Conservation (phyloP, 1,140 invertebrate genomes). For the Drosophila burlai region DNA sequence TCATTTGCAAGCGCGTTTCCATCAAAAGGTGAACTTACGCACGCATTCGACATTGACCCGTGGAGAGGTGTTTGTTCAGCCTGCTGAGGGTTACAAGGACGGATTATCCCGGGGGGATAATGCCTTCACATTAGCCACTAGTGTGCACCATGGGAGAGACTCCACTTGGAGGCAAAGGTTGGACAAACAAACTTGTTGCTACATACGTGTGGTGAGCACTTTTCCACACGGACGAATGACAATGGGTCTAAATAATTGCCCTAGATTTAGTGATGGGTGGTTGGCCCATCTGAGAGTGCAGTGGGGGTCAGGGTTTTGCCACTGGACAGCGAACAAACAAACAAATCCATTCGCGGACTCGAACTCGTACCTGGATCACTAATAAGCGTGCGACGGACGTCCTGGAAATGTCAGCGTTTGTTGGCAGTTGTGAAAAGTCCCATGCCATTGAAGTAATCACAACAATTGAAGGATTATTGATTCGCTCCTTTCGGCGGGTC, state of each 20-base stretch:
- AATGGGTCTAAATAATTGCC: constrained; percentile 46
- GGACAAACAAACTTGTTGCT: constrained; percentile 44
- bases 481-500: constrained; percentile 40
- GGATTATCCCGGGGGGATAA: too few relatives aligned
- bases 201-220: constrained; percentile 16
- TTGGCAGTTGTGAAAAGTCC: constrained; percentile 78
- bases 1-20: constrained; percentile 46
- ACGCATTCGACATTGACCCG: constrained; percentile 45
- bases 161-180: constrained; percentile 26
- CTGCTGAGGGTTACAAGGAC: neutral
- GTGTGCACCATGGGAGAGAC: constrained; percentile 34
- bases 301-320: neutral
- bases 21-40: constrained; percentile 36
- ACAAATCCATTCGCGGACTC: constrained; percentile 38
- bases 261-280: constrained; percentile 19
- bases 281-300: neutral
- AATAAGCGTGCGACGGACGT: constrained; percentile 42
- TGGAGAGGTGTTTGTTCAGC: constrained; percentile 18
- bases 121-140: constrained; percentile 32
- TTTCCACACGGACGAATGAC: constrained; percentile 33
- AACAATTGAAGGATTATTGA: constrained; percentile 80
- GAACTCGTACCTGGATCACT: constrained; percentile 46
- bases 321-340: constrained; percentile 26
- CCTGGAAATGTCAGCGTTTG: constrained; percentile 46
- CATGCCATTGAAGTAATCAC: constrained; percentile 76